Conservation (phyloP, 2,888 invertebrate species). For the Girardia tigrina region DNA sequence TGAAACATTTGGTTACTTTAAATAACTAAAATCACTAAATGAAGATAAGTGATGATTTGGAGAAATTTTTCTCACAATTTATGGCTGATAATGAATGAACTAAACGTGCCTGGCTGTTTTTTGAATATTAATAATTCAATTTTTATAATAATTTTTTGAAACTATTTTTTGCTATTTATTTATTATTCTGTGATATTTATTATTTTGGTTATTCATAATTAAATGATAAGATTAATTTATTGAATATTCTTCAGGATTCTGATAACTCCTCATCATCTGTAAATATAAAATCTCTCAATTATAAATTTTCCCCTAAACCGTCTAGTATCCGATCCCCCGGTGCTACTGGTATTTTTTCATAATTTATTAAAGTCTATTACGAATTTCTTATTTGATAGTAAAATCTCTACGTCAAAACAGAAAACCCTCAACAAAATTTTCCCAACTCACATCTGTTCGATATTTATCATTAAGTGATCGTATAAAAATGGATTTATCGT, state of each 20-base stretch:
- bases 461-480: slow-evolving; percentile 3
- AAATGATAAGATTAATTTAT: too few relatives aligned
- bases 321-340: slow-evolving; percentile 14
- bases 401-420: slow-evolving; percentile 19
- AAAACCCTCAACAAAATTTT: slow-evolving; percentile 12
- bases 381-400: not conserved
- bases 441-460: slow-evolving; percentile 19
- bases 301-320: slow-evolving; percentile 4
- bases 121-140: too few relatives aligned
- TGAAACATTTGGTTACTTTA: too few relatives aligned
- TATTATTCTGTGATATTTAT: too few relatives aligned
- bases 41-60: too few relatives aligned
- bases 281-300: not conserved
- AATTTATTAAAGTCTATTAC: not conserved
- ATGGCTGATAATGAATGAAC: too few relatives aligned
- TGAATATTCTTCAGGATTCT: slow-evolving; percentile 12
- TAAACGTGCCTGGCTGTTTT: too few relatives aligned
- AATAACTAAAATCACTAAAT: too few relatives aligned
- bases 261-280: slow-evolving; percentile 11
- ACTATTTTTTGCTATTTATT: too few relatives aligned
- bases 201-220: too few relatives aligned
- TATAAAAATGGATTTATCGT: slow-evolving; percentile 25
- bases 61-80: too few relatives aligned
- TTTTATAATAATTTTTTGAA: too few relatives aligned
- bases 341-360: not conserved